A percentile compares a stretch with the other conserved stretches of the same genome.
Conservation (phyloP, 2,888 invertebrate species). For the Rambutsinella grinnellia region DNA sequence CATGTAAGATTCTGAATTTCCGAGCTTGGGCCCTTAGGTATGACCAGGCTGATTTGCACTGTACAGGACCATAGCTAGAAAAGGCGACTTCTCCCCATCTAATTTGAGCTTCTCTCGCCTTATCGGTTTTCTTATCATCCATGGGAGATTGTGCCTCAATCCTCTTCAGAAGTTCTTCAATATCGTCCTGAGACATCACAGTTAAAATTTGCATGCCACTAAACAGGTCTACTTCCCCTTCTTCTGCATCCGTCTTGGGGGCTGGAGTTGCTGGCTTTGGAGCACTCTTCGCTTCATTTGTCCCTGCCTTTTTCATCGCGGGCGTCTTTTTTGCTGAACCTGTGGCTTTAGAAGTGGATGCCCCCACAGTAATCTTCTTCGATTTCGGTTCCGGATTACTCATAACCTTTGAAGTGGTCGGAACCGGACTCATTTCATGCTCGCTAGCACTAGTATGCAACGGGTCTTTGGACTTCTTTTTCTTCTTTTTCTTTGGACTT, state of each 20-base stretch:
- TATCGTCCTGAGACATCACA: conserved; percentile 37
- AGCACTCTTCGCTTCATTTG: not conserved
- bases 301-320: no score
- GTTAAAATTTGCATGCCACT: not conserved
- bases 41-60: conserved; percentile 55
- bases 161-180: conserved; percentile 30
- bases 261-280: not conserved
- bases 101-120: conserved; percentile 18
- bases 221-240: not conserved
- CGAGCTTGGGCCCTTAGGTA: conserved; percentile 45
- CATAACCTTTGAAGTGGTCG: no score
- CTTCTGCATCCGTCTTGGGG: not conserved
- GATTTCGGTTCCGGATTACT: no score
- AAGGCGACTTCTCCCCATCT: conserved; percentile 62
- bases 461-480: not conserved
- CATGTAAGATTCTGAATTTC: conserved; percentile 58
- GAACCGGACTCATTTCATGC: conserved; percentile 7
- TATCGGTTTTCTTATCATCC: conserved; percentile 24
- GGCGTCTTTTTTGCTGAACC: not conserved
- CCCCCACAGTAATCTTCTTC: no score
- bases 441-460: not conserved
- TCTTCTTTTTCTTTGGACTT: not conserved
- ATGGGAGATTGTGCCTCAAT: conserved; percentile 39
- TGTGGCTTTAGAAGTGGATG: no score
- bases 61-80: conserved; percentile 27